Evolutionary conservation across 2,113 vertebrate genomes (phyloP).

Genomic region (Coreoperca whiteheadi): DNA sequence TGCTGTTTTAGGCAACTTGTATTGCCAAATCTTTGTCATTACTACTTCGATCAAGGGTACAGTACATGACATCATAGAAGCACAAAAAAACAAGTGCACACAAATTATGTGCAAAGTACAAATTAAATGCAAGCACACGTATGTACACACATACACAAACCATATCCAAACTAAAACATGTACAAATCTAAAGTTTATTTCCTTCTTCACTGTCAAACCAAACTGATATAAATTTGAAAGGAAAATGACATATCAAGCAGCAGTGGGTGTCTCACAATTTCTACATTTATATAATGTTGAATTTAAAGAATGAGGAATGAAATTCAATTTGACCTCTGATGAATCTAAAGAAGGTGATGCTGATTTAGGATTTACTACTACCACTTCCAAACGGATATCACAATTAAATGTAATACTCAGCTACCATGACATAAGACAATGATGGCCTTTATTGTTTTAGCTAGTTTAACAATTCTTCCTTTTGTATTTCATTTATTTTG

Average conservation of each 20-base stretch:
- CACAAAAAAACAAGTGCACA: background rate
- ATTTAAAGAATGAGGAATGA: background rate
- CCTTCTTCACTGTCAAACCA: background rate
- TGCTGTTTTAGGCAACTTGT: constrained; percentile 34
- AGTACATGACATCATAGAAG: background rate
- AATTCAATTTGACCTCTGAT: background rate
- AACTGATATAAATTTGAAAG: background rate
- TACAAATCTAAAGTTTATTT: constrained; percentile 2
- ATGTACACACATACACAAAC: background rate
- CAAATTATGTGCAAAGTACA: too few relatives aligned
- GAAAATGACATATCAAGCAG: background rate
- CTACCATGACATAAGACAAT: background rate
- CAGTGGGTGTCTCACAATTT: background rate
- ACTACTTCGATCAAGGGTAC: background rate
- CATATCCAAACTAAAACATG: background rate
- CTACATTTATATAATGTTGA: background rate
- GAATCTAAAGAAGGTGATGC: background rate
- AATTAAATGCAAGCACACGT: background rate
- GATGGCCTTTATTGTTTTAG: background rate
- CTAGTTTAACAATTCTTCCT: background rate
- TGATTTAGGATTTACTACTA: background rate
- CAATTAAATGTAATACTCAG: background rate
- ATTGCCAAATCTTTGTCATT: constrained; percentile 22
- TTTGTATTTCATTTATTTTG: background rate
- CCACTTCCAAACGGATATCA: background rate